These are phyloP conservation scores for Scopus umbretta DNA, from an alignment of 2,113 vertebrate genomes.

Conservation along the genomic window DNA sequence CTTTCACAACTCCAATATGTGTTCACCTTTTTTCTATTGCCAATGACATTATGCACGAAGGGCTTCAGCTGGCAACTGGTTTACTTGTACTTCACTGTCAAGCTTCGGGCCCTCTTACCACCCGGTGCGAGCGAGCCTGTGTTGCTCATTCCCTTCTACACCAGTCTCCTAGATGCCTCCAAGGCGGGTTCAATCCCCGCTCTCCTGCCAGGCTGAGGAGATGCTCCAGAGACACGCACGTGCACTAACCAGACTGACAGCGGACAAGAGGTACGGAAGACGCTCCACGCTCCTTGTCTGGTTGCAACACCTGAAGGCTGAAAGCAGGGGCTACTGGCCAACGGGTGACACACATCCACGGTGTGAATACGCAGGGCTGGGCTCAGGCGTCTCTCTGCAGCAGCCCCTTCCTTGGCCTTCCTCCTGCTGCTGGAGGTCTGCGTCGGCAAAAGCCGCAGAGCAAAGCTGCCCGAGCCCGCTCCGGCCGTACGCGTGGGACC, in stretches of 20 bases:
- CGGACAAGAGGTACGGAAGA: too few relatives aligned
- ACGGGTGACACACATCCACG: accelerated
- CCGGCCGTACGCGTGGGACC: accelerated
- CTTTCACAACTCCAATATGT: not conserved
- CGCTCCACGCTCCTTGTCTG: not conserved
- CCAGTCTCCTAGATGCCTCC: not conserved
- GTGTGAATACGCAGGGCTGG: not conserved
- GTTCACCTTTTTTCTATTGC: not conserved
- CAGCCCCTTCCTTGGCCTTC: not conserved
- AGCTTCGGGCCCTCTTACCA: not conserved
- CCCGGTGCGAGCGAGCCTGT: accelerated
- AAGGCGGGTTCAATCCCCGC: not conserved
- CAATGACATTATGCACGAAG: not conserved
- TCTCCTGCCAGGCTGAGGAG: not conserved
- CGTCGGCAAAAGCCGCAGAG: accelerated
- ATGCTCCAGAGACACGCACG: not conserved
- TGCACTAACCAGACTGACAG: not conserved
- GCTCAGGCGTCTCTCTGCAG: not conserved
- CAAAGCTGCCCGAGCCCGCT: accelerated
- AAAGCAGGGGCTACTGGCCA: accelerated
- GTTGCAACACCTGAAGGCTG: not conserved
- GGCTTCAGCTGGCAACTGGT: not conserved
- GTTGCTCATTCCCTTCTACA: not conserved
- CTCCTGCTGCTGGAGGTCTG: not conserved
- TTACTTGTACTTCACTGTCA: not conserved